Evolutionary conservation across 1,140 invertebrate genomes (phyloP).

Genomic region (Zaprionus nigranus): DNA sequence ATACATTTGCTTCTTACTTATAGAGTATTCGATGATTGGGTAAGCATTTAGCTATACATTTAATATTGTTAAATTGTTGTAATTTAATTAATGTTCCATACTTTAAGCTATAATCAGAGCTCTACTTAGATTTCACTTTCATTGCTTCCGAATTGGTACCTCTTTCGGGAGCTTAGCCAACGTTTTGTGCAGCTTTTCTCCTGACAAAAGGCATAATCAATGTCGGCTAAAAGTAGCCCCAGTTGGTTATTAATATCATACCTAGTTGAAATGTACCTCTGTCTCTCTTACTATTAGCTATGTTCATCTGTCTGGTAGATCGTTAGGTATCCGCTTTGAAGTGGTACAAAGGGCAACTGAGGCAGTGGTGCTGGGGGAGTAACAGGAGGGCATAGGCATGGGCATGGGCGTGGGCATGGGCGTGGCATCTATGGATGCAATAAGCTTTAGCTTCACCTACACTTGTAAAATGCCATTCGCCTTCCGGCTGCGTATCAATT

Average conservation of each 20-base stretch:
- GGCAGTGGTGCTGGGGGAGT: neutral
- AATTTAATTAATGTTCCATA: neutral
- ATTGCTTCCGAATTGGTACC: no score
- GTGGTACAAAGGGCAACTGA: neutral
- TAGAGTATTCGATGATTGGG: no score
- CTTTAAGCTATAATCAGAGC: no score
- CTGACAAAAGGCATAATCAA: neutral
- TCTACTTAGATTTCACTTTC: no score
- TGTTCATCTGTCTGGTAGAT: constrained; percentile 2
- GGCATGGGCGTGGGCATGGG: neutral
- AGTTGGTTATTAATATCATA: constrained; percentile 19
- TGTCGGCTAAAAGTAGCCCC: neutral
- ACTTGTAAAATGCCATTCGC: constrained; percentile 26
- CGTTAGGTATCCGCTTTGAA: constrained; percentile 13
- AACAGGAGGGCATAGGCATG: neutral
- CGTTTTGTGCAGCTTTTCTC: neutral
- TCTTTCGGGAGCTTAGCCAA: neutral
- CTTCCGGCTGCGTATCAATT: constrained; percentile 39
- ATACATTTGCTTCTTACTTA: no score
- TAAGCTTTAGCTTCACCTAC: constrained; percentile 34
- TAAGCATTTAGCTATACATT: no score
- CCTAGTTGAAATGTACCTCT: constrained; percentile 14
- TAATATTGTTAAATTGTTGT: neutral
- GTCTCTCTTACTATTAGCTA: neutral
- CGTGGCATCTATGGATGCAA: constrained; percentile 16